Evolutionary conservation across 2,113 vertebrate genomes (phyloP).

Genomic region (Lota lota): DNA sequence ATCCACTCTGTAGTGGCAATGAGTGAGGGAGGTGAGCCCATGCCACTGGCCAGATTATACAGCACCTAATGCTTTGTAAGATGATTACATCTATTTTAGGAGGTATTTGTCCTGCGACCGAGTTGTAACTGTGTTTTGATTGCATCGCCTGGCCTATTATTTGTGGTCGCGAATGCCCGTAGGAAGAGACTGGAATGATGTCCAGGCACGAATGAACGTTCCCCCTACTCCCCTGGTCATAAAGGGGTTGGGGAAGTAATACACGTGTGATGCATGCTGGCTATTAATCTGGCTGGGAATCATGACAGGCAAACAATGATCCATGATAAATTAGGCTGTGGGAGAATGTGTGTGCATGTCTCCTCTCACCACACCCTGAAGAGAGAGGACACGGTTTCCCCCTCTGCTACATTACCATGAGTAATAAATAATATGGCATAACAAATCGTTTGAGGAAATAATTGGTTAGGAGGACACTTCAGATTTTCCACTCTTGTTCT

Average conservation of each 20-base stretch:
- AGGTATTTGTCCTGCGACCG: slow-evolving; percentile 73
- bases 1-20: slow-evolving; percentile 44
- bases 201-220: neutral
- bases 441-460: too few relatives aligned
- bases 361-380: too few relatives aligned
- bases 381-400: too few relatives aligned
- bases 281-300: neutral
- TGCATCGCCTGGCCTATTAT: slow-evolving; percentile 32
- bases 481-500: too few relatives aligned
- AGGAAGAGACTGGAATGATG: neutral
- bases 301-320: neutral
- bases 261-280: neutral
- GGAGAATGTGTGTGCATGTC: too few relatives aligned
- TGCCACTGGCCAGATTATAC: slow-evolving; percentile 75
- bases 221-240: too few relatives aligned
- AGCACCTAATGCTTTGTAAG: slow-evolving; percentile 83
- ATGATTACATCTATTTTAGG: slow-evolving; percentile 91
- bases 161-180: neutral
- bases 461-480: too few relatives aligned
- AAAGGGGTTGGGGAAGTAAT: too few relatives aligned
- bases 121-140: slow-evolving; percentile 70
- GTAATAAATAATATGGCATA: too few relatives aligned
- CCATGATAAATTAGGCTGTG: neutral
- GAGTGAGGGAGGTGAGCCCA: slow-evolving; percentile 51
- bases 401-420: too few relatives aligned